A percentile compares a stretch with the other conserved stretches of the same genome.
Evolutionary conservation across 2,888 invertebrate genomes (phyloP).

Genomic region (Drosophila sordidula): DNA sequence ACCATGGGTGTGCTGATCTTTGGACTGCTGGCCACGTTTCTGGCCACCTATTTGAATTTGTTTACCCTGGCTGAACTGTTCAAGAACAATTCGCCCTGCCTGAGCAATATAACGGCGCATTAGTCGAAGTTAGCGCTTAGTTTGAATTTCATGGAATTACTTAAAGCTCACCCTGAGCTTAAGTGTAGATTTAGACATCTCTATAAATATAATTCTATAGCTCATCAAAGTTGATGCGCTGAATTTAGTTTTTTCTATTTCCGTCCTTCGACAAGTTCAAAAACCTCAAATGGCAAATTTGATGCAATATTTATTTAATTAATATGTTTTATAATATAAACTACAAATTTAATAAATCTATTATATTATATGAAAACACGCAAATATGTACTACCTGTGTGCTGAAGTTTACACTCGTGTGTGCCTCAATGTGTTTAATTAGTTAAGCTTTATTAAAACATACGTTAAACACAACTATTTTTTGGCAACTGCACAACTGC

Average conservation of each 20-base stretch:
- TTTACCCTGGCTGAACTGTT: slow-evolving; percentile 88
- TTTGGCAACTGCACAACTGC: slow-evolving; percentile 70
- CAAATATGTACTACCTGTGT: slow-evolving; percentile 33
- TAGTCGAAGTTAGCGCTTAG: slow-evolving; percentile 13
- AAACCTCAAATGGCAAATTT: slow-evolving; percentile 44
- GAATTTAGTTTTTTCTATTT: slow-evolving; percentile 30
- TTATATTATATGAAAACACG: slow-evolving; percentile 53
- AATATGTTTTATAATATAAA: slow-evolving; percentile 61
- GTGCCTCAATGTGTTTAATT: slow-evolving; percentile 57
- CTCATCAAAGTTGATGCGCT: slow-evolving; percentile 32
- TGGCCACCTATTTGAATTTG: slow-evolving; percentile 90
- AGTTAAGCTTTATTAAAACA: slow-evolving; percentile 80
- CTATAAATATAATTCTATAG: slow-evolving; percentile 27
- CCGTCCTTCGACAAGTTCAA: slow-evolving; percentile 70
- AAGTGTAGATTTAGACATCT: slow-evolving; percentile 14
- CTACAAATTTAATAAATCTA: slow-evolving; percentile 69
- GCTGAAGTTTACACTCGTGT: neutral
- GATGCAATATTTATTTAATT: slow-evolving; percentile 65
- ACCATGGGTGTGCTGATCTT: slow-evolving; percentile 87
- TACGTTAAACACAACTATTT: slow-evolving; percentile 62
- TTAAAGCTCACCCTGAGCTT: slow-evolving; percentile 28
- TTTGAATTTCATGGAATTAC: slow-evolving; percentile 1
- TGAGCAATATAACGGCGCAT: slow-evolving; percentile 86
- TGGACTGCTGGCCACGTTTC: slow-evolving; percentile 88
- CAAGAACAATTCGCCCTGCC: slow-evolving; percentile 90